Percentiles rank a stretch among this genome's conserved stretches.
Conservation (phyloP, 1,140 invertebrate species). For the Andricus grossulariae region DNA sequence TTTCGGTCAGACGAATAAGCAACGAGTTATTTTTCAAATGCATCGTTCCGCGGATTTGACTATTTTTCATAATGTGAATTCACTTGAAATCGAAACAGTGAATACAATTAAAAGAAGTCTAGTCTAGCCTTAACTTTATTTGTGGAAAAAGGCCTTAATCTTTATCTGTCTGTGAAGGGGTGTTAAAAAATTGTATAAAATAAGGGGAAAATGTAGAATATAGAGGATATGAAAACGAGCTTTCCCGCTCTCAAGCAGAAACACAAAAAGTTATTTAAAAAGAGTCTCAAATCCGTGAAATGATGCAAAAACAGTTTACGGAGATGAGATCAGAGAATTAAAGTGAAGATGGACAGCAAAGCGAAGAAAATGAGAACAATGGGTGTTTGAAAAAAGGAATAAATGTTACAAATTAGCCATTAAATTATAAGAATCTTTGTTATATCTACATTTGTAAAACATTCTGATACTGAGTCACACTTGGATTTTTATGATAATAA, state of each 20-base stretch:
- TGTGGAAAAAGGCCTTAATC: neutral
- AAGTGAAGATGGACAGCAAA: constrained; percentile 43
- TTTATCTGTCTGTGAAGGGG: neutral
- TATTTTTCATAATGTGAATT: neutral
- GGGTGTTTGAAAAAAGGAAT: constrained; percentile 55
- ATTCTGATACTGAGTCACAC: constrained; percentile 20
- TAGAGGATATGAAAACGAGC: neutral
- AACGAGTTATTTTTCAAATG: neutral
- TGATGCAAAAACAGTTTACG: constrained; percentile 22
- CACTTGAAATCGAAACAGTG: neutral
- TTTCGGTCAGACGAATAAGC: neutral
- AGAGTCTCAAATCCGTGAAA: neutral
- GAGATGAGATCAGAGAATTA: constrained; percentile 42
- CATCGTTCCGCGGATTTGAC: neutral
- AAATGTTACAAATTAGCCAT: constrained; percentile 62
- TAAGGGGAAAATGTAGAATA: neutral
- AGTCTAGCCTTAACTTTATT: neutral
- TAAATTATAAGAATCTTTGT: constrained; percentile 58
- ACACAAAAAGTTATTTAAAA: neutral
- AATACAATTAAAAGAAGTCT: neutral
- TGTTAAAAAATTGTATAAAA: neutral
- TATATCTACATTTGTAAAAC: constrained; percentile 44
- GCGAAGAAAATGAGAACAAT: constrained; percentile 21
- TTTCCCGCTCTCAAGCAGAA: constrained; percentile 8
- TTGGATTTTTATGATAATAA: constrained; percentile 13